Conservation (phyloP, 1,140 invertebrate species). For the Diachasma alloeum region DNA sequence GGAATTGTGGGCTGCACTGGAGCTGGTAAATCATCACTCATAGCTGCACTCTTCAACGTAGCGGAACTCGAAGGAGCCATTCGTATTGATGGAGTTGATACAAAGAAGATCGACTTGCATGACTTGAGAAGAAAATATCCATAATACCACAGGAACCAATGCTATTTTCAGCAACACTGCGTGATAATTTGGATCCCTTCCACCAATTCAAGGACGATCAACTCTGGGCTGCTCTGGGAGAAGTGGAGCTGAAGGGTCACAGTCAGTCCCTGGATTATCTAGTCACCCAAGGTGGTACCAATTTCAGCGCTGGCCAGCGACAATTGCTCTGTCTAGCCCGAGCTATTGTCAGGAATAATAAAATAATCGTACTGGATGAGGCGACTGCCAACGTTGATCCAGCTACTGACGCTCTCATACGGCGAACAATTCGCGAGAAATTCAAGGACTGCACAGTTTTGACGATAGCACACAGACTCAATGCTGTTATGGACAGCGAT, state of each 20-base stretch:
- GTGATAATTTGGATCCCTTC: constrained; percentile 80
- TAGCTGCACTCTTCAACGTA: constrained; percentile 73
- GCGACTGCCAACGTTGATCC: constrained; percentile 78
- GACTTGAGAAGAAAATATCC: constrained; percentile 75
- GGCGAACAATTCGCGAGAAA: constrained; percentile 70
- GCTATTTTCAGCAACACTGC: constrained; percentile 73
- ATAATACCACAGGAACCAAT: constrained; percentile 83
- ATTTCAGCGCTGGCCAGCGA: constrained; percentile 76
- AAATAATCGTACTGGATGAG: constrained; percentile 76
- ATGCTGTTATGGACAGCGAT: constrained; percentile 68
- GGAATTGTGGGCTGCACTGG: constrained; percentile 83
- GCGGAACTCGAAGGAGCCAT: constrained; percentile 67
- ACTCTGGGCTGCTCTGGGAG: constrained; percentile 74
- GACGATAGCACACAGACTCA: constrained; percentile 69
- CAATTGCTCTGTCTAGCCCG: constrained; percentile 81
- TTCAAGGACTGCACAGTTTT: constrained; percentile 72
- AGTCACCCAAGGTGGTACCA: constrained; percentile 46
- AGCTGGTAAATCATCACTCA: constrained; percentile 83
- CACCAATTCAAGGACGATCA: constrained; percentile 69
- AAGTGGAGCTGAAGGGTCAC: constrained; percentile 59
- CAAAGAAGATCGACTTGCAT: constrained; percentile 69
- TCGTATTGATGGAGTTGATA: constrained; percentile 71
- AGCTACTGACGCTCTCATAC: constrained; percentile 72
- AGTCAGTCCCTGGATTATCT: constrained; percentile 34
- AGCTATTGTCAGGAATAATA: constrained; percentile 74